Conservation (phyloP, 2,113 vertebrate genomes). For the Megaleporinus macrocephalus region DNA sequence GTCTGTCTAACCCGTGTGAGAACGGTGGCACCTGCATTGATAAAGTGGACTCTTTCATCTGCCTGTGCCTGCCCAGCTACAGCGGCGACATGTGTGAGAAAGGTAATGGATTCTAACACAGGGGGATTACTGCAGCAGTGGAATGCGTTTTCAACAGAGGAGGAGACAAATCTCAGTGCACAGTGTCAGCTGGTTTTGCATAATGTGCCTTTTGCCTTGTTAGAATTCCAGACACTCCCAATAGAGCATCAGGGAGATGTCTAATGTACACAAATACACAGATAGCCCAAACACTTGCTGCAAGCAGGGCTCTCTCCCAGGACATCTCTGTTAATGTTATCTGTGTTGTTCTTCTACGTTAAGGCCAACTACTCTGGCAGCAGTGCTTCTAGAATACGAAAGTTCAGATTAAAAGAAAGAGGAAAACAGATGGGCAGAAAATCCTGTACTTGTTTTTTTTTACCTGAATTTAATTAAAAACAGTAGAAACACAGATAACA, state of each 20-base stretch:
- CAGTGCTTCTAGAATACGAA: not conserved
- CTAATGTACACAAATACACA: not conserved
- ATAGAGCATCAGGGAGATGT: not conserved
- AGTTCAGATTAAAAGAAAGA: no score
- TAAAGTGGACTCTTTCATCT: slow-evolving; percentile 89
- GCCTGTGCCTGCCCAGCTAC: slow-evolving; percentile 95
- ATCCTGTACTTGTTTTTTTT: no score
- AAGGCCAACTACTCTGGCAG: not conserved
- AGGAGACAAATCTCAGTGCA: not conserved
- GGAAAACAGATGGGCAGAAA: no score
- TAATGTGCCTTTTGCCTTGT: not conserved
- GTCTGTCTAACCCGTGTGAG: slow-evolving; percentile 84
- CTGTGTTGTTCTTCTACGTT: not conserved
- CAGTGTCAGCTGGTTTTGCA: not conserved
- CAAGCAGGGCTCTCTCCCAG: not conserved
- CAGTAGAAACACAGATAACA: no score
- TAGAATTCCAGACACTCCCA: not conserved
- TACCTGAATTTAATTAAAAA: no score
- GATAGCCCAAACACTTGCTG: not conserved
- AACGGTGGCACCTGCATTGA: slow-evolving; percentile 95
- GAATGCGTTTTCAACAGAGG: not conserved
- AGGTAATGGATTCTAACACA: slow-evolving; percentile 76
- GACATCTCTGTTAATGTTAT: not conserved
- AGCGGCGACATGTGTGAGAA: slow-evolving; percentile 91
- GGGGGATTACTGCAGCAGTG: not conserved